These are phyloP conservation scores for Camelus bactrianus DNA, from an alignment of 2,113 vertebrate genomes.

Conservation along the genomic window DNA sequence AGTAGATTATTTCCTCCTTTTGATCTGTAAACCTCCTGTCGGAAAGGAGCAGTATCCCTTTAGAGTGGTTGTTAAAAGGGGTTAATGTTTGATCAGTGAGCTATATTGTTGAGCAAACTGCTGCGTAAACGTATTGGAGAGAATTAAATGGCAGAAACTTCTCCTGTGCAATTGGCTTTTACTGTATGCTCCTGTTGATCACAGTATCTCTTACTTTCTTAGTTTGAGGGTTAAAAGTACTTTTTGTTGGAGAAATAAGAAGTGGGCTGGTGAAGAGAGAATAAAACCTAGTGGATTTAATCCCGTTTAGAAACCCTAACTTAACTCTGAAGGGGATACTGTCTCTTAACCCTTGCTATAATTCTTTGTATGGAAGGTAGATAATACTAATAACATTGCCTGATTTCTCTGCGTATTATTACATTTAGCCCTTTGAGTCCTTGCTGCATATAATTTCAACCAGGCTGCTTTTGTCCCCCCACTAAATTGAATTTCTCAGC, in stretches of 20 bases:
- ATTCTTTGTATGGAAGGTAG: slow-evolving; percentile 85
- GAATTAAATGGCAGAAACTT: slow-evolving; percentile 14
- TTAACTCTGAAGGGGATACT: slow-evolving; percentile 89
- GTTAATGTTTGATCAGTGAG: not conserved
- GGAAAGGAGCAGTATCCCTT: slow-evolving; percentile 87
- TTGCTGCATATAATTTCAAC: slow-evolving; percentile 86
- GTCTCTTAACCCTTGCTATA: slow-evolving; percentile 91
- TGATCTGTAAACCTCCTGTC: slow-evolving; percentile 81
- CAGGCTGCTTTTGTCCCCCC: slow-evolving; percentile 74
- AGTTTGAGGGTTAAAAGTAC: slow-evolving; percentile 6
- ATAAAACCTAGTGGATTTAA: slow-evolving; percentile 16
- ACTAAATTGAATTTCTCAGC: slow-evolving; percentile 71
- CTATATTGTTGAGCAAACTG: not conserved
- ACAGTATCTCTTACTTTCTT: slow-evolving; percentile 55
- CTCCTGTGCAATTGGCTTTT: not conserved
- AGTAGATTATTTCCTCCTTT: slow-evolving; percentile 67
- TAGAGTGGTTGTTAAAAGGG: slow-evolving; percentile 77
- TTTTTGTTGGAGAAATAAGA: slow-evolving; percentile 66
- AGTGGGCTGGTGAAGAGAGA: slow-evolving; percentile 15
- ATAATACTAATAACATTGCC: slow-evolving; percentile 82
- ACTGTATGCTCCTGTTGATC: not conserved
- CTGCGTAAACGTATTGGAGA: not conserved
- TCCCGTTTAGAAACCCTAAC: slow-evolving; percentile 67
- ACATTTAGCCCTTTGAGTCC: slow-evolving; percentile 91
- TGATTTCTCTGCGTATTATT: slow-evolving; percentile 84